phyloP scores from a whole-genome alignment of 2,888 invertebrate genomes.

The Caenorhabditis sp. region DNA sequence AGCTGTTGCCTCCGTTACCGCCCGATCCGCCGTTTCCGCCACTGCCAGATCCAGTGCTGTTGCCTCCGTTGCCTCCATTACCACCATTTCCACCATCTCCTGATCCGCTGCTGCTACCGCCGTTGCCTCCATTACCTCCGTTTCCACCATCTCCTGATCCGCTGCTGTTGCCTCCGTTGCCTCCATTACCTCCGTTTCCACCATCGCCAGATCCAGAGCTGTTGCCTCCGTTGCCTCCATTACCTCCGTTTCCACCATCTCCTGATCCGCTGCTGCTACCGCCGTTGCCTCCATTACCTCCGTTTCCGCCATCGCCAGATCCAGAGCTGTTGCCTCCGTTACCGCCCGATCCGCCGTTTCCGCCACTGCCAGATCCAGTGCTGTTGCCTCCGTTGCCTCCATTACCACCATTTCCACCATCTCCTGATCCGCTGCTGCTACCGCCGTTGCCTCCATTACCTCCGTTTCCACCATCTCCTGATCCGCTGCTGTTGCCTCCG shows the following conservation, averaged over 20 bases:
- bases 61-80: background rate
- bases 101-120: background rate
- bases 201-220: background rate
- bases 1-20: conserved; percentile 1
- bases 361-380: background rate
- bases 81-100: conserved; percentile 2
- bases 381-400: background rate
- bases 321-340: background rate
- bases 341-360: background rate
- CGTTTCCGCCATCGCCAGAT: background rate
- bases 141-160: conserved; percentile 1
- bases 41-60: background rate
- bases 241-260: background rate
- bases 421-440: background rate
- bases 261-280: background rate
- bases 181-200: background rate
- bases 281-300: background rate
- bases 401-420: background rate
- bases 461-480: background rate
- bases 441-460: background rate
- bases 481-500: background rate
- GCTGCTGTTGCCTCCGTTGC: background rate
- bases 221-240: background rate
- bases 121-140: background rate
- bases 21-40: background rate